These are phyloP conservation scores for Xestoiulus laeticollis DNA, from an alignment of 2,888 invertebrate genomes.

Conservation along the genomic window DNA sequence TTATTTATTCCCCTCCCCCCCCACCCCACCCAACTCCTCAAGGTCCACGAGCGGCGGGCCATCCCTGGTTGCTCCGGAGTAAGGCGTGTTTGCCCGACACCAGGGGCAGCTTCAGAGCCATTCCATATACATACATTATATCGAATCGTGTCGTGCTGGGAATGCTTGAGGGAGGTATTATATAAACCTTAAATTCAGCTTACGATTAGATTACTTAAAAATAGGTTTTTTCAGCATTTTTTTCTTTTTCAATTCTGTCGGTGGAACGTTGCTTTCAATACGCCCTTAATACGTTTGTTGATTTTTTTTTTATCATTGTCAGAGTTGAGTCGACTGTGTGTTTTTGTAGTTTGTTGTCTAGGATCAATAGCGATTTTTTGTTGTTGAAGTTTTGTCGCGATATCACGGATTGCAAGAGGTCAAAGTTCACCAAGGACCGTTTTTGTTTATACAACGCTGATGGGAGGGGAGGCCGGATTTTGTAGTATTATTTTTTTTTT, in stretches of 20 bases:
- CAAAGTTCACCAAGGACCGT: no score
- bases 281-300: neutral
- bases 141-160: neutral
- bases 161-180: neutral
- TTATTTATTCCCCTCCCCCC: no score
- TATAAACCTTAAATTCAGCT: neutral
- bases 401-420: no score
- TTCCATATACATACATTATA: neutral
- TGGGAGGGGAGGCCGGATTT: no score
- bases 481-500: no score
- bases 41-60: neutral
- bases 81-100: neutral
- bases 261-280: slow-evolving; percentile 9
- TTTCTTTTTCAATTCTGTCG: neutral
- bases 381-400: neutral
- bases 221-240: neutral
- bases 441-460: no score
- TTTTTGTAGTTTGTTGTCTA: neutral
- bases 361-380: neutral
- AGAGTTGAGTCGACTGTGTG: neutral
- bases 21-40: no score
- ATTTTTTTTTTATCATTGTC: neutral
- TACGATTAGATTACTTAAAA: neutral
- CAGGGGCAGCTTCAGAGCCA: neutral
- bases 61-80: neutral